Evolutionary conservation across 2,797 vertebrate species (phyloP).

Genomic region (Myripristis jacobus): DNA sequence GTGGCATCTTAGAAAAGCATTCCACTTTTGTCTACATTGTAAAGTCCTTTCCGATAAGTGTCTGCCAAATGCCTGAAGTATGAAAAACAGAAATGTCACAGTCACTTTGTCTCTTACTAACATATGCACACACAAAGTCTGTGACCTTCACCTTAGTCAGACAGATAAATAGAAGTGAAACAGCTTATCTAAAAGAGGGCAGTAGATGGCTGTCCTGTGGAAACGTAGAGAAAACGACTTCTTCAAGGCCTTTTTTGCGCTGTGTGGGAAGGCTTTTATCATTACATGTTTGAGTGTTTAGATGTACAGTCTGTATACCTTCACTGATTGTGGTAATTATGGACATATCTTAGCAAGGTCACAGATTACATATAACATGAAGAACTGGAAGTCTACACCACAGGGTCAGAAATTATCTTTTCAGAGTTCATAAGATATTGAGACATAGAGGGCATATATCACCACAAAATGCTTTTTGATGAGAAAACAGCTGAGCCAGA

Average conservation of each 20-base stretch:
- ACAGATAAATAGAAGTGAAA: constrained; percentile 43
- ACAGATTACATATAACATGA: too few species aligned
- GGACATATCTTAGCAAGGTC: too few species aligned
- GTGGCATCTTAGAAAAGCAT: constrained; percentile 49
- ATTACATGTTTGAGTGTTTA: background rate
- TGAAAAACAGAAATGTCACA: constrained; percentile 51
- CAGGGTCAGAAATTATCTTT: too few species aligned
- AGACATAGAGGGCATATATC: too few species aligned
- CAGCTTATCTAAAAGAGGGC: constrained; percentile 38
- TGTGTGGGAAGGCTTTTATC: background rate
- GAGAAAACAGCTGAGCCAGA: too few species aligned
- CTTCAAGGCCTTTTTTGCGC: background rate
- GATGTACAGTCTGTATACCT: too few species aligned
- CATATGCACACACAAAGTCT: constrained; percentile 9
- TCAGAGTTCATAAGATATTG: too few species aligned
- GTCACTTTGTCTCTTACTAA: constrained; percentile 39
- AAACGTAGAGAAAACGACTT: constrained; percentile 1
- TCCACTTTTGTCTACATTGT: background rate
- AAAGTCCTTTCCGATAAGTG: constrained; percentile 22
- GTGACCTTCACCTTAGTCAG: constrained; percentile 51
- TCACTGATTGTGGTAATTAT: too few species aligned
- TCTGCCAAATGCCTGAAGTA: constrained; percentile 26
- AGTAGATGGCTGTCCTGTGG: constrained; percentile 2
- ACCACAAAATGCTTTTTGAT: too few species aligned
- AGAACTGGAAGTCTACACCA: too few species aligned